phyloP scores from a whole-genome alignment of 2,113 vertebrate genomes.

The Conger conger region DNA sequence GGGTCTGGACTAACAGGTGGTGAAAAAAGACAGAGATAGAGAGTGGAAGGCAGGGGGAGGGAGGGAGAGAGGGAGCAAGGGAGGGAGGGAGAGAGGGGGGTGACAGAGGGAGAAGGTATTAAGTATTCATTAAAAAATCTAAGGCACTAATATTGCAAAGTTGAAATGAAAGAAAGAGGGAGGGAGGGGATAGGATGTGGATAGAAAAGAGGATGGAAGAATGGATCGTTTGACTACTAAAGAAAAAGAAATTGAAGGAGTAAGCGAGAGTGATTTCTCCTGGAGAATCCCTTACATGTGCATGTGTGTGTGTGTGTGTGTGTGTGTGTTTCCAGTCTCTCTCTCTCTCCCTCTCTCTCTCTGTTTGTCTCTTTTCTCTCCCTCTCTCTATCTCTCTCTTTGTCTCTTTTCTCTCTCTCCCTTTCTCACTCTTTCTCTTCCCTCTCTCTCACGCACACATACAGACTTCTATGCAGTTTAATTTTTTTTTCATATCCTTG shows the following conservation, averaged over 20 bases:
- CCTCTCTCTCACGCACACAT: too few species aligned
- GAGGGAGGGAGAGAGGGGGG: background rate
- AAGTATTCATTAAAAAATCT: constrained; percentile 12
- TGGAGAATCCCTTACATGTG: constrained; percentile 16
- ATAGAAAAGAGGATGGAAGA: background rate
- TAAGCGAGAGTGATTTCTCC: constrained; percentile 28
- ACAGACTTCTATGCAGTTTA: background rate
- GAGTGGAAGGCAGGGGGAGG: constrained; percentile 27
- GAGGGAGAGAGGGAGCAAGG: constrained; percentile 7
- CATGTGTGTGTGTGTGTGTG: too few species aligned
- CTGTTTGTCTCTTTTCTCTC: background rate
- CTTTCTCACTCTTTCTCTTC: background rate
- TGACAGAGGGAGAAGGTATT: background rate
- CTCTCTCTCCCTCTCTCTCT: constrained; percentile 13
- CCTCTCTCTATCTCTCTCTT: constrained; percentile 9
- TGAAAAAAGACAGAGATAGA: constrained; percentile 45
- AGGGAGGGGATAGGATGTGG: constrained; percentile 5
- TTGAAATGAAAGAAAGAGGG: constrained; percentile 25
- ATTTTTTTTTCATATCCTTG: constrained; percentile 47
- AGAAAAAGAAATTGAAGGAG: constrained; percentile 10
- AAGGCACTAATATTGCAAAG: constrained; percentile 15
- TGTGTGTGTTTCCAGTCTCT: constrained; percentile 3
- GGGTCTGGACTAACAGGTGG: constrained; percentile 66
- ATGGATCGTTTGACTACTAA: constrained; percentile 18
- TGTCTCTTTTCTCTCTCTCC: background rate